Base-by-base conservation (phyloP, 2,113 vertebrate species). In the Gallinago jamesoni region DNA sequence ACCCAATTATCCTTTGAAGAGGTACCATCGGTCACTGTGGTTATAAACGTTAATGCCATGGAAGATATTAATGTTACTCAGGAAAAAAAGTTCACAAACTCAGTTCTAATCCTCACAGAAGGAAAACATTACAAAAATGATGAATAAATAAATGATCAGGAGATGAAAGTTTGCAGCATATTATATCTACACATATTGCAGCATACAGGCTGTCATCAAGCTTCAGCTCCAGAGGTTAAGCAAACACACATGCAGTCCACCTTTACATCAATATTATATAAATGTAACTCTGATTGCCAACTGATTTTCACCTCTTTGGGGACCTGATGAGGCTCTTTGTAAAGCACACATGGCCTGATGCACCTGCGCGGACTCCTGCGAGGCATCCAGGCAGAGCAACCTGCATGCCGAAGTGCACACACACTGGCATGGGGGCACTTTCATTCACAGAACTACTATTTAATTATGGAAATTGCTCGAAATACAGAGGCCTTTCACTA, bases 1-100 rank as follows among this genome's bases (percentile, higher is more conserved):
- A 87, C 35, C 30, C 70, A 93, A 82, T 91, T 93, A 88, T 70
- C 55, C 50, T 94, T 53, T 67, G 50, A 84, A 77, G 50, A 80
- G 10, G 28, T 77, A 15, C 41, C 63, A 85, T 53, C 67, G 68
- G 25, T 86, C 43, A 43, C 57, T 62, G 7, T 7, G 17, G 59
- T 86, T 84, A 57, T 62, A 85, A 90, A 69, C 10, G 47, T 69
- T 88, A 77, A 91, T 48, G 57, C 28, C 89, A 66, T 21, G 20
- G 33, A 73, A 95, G 14, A 33, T 30, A 35, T 48, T 64, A 59
- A 22, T 67, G 52, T 39, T 43, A 70, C 10, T 84, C 30, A 37
- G 50, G 28, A 21, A 43, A 67, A 62, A 62, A 20, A 15, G 22
- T 5, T 12, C 24, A 82, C 20, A n/a, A 43, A 68, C 48, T 75